Conservation (phyloP, 2,797 vertebrate genomes). For the Pelochelys cantorii region DNA sequence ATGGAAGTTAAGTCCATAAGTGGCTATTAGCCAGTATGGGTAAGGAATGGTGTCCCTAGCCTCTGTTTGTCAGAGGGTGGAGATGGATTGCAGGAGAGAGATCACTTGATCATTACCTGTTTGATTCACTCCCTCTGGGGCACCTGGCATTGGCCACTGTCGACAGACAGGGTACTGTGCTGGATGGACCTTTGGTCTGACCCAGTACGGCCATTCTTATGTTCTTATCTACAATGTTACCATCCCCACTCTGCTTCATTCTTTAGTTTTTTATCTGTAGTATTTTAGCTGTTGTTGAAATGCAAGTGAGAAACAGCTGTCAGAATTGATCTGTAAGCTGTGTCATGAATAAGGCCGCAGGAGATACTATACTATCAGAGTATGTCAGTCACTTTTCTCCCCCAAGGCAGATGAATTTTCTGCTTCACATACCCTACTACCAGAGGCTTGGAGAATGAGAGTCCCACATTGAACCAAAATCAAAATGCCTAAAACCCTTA, state of each 20-base stretch:
- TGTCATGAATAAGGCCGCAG: slow-evolving; percentile 37
- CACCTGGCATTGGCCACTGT: too few species aligned
- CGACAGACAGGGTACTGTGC: too few species aligned
- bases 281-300: neutral
- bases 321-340: slow-evolving; percentile 34
- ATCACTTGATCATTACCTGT: too few species aligned
- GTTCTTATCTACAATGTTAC: neutral
- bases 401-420: slow-evolving; percentile 65
- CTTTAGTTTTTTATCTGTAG: neutral
- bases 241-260: neutral
- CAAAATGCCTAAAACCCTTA: neutral
- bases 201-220: too few species aligned
- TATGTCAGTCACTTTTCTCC: neutral
- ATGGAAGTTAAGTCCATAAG: too few species aligned
- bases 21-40: too few species aligned
- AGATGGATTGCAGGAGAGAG: too few species aligned
- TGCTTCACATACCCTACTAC: slow-evolving; percentile 67
- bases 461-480: slow-evolving; percentile 6
- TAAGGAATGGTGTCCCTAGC: too few species aligned
- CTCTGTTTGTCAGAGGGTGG: too few species aligned
- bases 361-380: neutral
- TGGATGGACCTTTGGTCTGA: too few species aligned
- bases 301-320: slow-evolving; percentile 39
- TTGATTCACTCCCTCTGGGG: too few species aligned
- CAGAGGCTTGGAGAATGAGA: slow-evolving; percentile 45